Conservation (phyloP, 2,113 vertebrate genomes). For the Xenus cinereus region DNA sequence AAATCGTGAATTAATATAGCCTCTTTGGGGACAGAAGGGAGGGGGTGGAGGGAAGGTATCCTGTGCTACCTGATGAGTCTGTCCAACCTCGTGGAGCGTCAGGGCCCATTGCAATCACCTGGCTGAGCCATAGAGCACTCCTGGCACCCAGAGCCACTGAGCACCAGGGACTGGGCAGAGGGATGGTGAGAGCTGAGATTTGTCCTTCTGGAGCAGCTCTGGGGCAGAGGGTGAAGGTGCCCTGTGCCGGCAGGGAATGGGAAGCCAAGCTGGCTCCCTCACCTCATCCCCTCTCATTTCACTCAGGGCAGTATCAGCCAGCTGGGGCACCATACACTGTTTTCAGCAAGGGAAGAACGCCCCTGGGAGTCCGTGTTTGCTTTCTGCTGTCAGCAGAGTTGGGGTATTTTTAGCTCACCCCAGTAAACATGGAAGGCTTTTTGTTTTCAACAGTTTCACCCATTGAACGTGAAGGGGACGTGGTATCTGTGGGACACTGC, state of each 20-base stretch:
- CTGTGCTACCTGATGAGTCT: background rate
- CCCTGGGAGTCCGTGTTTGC: background rate
- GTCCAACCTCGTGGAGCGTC: background rate
- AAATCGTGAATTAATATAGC: background rate
- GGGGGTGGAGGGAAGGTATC: background rate
- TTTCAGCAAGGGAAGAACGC: background rate
- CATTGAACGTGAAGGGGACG: fast-evolving
- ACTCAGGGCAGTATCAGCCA: background rate
- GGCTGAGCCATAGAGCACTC: background rate
- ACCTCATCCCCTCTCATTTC: background rate
- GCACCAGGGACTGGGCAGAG: background rate
- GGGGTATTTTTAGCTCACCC: background rate
- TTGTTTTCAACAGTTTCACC: background rate
- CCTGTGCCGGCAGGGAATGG: background rate
- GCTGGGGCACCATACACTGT: fast-evolving
- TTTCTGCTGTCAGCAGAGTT: background rate
- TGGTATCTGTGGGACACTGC: background rate
- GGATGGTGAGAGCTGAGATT: background rate
- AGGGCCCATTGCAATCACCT: background rate
- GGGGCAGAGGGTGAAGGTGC: background rate
- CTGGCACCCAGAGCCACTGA: background rate
- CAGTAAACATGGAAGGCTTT: background rate
- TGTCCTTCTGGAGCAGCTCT: background rate
- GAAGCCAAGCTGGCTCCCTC: background rate
- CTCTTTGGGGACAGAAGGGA: background rate